A percentile compares a stretch with the other conserved stretches of the same genome.
Conservation (phyloP, 2,797 vertebrate species). For the Scyliorhinus canicula region DNA sequence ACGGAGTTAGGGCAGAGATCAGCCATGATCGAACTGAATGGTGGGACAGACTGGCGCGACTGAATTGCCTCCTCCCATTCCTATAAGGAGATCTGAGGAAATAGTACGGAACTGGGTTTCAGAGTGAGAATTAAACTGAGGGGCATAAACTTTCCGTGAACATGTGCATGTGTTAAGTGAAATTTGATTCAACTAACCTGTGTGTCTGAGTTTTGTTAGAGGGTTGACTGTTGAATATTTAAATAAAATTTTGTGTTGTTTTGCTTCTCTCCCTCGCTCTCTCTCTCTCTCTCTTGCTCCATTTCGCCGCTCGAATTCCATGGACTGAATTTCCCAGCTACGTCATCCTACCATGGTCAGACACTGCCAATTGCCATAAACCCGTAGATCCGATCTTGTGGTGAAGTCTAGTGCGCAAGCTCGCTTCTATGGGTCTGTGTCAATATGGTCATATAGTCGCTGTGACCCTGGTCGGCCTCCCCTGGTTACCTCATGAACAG, state of each 20-base stretch:
- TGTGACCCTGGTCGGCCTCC: neutral
- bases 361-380: conserved; percentile 86
- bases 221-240: neutral
- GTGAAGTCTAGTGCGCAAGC: conserved; percentile 86
- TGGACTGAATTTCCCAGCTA: neutral
- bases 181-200: neutral
- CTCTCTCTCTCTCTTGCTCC: neutral
- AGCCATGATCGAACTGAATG: neutral
- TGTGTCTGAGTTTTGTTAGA: neutral
- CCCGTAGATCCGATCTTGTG: conserved; percentile 99
- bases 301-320: neutral
- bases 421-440: conserved; percentile 99
- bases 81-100: neutral
- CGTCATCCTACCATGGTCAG: neutral
- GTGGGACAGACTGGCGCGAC: neutral
- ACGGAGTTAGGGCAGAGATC: neutral
- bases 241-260: neutral
- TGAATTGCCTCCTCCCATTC: neutral
- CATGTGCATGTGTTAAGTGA: neutral
- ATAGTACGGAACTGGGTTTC: neutral
- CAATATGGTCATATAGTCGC: conserved; percentile 72
- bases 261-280: neutral
- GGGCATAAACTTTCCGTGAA: neutral
- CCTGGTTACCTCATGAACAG: neutral
- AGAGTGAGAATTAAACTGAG: neutral